Evolutionary conservation across 37 sponge, comb jelly and placozoan species (phyloP).

Genomic region (Corticium candelabrum): DNA sequence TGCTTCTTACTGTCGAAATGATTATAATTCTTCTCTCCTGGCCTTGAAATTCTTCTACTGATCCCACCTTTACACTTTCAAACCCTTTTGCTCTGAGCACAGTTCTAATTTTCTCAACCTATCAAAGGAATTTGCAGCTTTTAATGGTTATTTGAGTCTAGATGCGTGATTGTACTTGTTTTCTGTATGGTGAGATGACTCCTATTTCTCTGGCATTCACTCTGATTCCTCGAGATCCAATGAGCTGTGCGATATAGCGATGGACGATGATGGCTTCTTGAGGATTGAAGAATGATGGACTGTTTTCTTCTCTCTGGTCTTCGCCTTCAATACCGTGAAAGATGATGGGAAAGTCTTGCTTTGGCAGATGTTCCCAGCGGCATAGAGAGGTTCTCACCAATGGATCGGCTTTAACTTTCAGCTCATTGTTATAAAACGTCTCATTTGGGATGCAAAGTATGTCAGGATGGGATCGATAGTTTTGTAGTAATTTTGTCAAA

Average conservation of each 20-base stretch:
- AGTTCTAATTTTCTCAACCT: neutral
- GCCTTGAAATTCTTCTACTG: slow-evolving; percentile 86
- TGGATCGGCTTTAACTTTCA: slow-evolving; percentile 32
- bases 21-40: slow-evolving; percentile 55
- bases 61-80: slow-evolving; percentile 49
- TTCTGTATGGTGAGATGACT: slow-evolving; percentile 60
- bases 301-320: slow-evolving; percentile 58
- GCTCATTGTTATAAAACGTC: slow-evolving; percentile 62
- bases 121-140: neutral
- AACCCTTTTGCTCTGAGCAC: neutral
- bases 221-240: slow-evolving; percentile 2
- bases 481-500: slow-evolving; percentile 50
- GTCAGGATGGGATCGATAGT: slow-evolving; percentile 51
- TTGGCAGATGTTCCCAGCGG: slow-evolving; percentile 44
- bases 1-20: slow-evolving; percentile 58
- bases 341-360: slow-evolving; percentile 44
- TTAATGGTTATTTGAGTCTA: neutral
- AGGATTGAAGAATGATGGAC: slow-evolving; percentile 72
- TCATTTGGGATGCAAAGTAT: slow-evolving; percentile 44
- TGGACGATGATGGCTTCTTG: slow-evolving; percentile 41
- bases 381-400: slow-evolving; percentile 16
- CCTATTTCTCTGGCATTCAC: slow-evolving; percentile 34
- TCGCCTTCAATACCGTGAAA: slow-evolving; percentile 64
- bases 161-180: slow-evolving; percentile 30
- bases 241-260: slow-evolving; percentile 21